phyloP scores from a whole-genome alignment of 1,140 invertebrate species.

The Drosophila watanabei region DNA sequence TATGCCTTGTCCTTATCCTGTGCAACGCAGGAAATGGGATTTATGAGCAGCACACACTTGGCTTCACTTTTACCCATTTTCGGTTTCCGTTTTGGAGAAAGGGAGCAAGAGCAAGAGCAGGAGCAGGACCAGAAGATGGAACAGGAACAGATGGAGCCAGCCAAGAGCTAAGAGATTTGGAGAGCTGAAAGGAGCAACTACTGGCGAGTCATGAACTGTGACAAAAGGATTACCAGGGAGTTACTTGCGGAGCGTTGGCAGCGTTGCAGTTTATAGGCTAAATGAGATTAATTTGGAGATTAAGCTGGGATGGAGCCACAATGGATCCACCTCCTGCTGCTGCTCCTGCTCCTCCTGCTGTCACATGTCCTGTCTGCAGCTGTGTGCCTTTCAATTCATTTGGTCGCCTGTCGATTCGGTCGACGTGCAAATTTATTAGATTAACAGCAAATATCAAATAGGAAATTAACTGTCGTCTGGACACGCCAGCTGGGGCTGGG shows the following conservation, averaged over 20 bases:
- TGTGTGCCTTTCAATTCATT: constrained; percentile 48
- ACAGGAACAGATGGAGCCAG: constrained; percentile 19
- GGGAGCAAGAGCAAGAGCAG: neutral
- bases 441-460: constrained; percentile 83
- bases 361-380: constrained; percentile 19
- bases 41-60: constrained; percentile 59
- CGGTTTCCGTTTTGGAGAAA: constrained; percentile 7
- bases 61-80: constrained; percentile 18
- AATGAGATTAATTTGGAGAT: constrained; percentile 79
- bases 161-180: constrained; percentile 7
- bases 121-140: neutral
- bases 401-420: constrained; percentile 48
- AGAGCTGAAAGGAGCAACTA: constrained; percentile 26
- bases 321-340: constrained; percentile 1
- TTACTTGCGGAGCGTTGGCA: constrained; percentile 47
- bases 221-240: constrained; percentile 78
- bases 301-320: constrained; percentile 40
- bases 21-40: constrained; percentile 40
- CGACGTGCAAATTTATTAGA: constrained; percentile 78
- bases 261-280: constrained; percentile 68
- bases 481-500: constrained; percentile 23
- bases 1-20: neutral
- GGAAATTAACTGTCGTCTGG: constrained; percentile 83
- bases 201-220: constrained; percentile 73
- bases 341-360: constrained; percentile 3